Evolutionary conservation across 2,113 vertebrate genomes (phyloP).

Genomic region (Cercocebus atys): DNA sequence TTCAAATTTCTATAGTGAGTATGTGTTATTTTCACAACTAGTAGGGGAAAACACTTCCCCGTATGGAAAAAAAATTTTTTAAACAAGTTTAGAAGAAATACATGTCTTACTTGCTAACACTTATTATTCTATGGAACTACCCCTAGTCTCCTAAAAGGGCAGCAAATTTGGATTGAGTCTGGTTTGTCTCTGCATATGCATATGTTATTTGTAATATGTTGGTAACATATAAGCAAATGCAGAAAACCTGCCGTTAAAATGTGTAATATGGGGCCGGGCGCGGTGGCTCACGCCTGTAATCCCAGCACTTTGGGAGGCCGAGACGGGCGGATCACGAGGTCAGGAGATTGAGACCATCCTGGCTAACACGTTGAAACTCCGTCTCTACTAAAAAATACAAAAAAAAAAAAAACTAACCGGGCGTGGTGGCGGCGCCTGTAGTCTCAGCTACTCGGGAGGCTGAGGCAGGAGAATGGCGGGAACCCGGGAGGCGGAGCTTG

Average conservation of each 20-base stretch:
- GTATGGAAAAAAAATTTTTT: background rate
- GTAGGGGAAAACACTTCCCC: background rate
- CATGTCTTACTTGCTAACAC: background rate
- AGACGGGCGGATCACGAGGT: no score
- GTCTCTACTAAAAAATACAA: no score
- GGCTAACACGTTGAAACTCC: no score
- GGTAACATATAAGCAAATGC: background rate
- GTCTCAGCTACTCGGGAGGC: no score
- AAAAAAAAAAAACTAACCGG: no score
- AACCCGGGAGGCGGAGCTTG: no score
- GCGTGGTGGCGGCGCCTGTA: no score
- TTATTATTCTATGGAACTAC: background rate
- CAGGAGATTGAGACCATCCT: no score
- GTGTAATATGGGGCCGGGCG: no score
- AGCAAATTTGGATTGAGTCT: background rate
- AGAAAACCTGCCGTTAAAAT: background rate
- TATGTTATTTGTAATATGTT: background rate
- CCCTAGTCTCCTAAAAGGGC: background rate
- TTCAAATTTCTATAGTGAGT: background rate
- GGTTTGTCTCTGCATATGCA: background rate
- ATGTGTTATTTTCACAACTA: background rate
- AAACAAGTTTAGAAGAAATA: background rate
- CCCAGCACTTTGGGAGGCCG: no score
- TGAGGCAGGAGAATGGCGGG: no score
- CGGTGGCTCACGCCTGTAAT: no score